These are phyloP conservation scores for Girardinichthys multiradiatus DNA, from an alignment of 2,113 vertebrate species.

Conservation along the genomic window DNA sequence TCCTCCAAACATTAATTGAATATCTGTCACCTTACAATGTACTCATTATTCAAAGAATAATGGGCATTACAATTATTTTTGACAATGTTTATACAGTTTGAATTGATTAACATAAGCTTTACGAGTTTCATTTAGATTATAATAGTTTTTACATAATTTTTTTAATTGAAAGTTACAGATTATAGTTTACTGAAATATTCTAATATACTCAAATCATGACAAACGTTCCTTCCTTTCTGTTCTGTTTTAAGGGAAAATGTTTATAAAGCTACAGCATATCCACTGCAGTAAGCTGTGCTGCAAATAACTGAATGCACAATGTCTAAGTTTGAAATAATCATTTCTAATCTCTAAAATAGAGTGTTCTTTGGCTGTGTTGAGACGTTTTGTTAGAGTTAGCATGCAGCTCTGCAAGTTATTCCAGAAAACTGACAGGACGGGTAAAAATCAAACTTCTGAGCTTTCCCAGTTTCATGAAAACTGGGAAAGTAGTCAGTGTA, in stretches of 20 bases:
- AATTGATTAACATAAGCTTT: constrained; percentile 34
- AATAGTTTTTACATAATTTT: constrained; percentile 17
- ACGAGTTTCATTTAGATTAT: constrained; percentile 12
- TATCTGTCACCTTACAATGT: constrained; percentile 28
- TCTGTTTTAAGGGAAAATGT: constrained; percentile 1
- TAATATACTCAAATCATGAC: background rate
- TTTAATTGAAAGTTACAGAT: constrained; percentile 1
- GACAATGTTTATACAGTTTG: constrained; percentile 3
- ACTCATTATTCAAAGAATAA: constrained; percentile 46
- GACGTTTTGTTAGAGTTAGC: constrained; percentile 12
- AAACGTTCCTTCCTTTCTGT: background rate
- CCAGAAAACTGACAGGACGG: constrained; percentile 14
- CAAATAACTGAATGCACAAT: constrained; percentile 5
- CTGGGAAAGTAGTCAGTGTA: background rate
- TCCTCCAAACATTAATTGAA: constrained; percentile 47
- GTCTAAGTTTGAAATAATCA: constrained; percentile 30
- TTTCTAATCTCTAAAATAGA: constrained; percentile 22
- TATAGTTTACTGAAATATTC: constrained; percentile 14
- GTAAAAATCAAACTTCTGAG: constrained; percentile 9
- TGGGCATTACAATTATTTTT: constrained; percentile 15
- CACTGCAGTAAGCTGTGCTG: background rate
- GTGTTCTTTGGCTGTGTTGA: constrained; percentile 17
- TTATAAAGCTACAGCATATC: background rate
- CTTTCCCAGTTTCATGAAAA: too few relatives aligned
- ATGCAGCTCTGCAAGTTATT: constrained; percentile 14